A percentile compares a stretch with the other conserved stretches of the same genome.
Evolutionary conservation across 2,113 vertebrate genomes (phyloP).

Genomic region (Mobula hypostoma): DNA sequence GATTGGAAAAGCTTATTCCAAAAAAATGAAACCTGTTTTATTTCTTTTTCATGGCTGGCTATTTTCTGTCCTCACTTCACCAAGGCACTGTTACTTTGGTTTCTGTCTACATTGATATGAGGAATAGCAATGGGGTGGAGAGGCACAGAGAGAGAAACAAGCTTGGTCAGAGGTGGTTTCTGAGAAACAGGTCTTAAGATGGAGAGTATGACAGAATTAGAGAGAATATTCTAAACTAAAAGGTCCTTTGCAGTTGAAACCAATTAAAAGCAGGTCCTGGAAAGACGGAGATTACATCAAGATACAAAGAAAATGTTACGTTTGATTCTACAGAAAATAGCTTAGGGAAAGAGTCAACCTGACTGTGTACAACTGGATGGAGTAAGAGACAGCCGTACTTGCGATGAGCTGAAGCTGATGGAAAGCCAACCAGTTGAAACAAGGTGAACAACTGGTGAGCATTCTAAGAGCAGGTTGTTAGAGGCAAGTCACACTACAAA

Average conservation of each 20-base stretch:
- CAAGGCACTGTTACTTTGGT: neutral
- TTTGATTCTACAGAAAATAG: neutral
- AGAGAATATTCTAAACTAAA: neutral
- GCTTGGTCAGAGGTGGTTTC: neutral
- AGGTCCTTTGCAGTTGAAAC: neutral
- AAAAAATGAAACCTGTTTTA: constrained; percentile 53
- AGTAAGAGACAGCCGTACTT: neutral
- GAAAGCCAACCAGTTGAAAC: neutral
- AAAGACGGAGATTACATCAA: neutral
- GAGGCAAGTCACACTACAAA: neutral
- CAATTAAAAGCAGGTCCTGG: neutral
- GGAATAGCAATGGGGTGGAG: neutral
- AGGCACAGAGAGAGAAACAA: too few relatives aligned
- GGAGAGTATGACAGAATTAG: neutral
- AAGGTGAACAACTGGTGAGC: neutral
- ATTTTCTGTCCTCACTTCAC: neutral
- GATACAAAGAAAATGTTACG: neutral
- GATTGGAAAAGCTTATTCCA: constrained; percentile 63
- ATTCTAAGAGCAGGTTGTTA: neutral
- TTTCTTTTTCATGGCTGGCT: constrained; percentile 39
- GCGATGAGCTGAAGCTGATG: neutral
- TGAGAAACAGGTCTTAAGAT: neutral
- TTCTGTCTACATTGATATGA: neutral
- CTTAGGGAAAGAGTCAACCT: neutral
- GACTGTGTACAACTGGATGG: neutral